Percentiles rank a stretch among this genome's conserved stretches.
Evolutionary conservation across 1,140 invertebrate species (phyloP).

Genomic region (Caenorhabditis remanei): DNA sequence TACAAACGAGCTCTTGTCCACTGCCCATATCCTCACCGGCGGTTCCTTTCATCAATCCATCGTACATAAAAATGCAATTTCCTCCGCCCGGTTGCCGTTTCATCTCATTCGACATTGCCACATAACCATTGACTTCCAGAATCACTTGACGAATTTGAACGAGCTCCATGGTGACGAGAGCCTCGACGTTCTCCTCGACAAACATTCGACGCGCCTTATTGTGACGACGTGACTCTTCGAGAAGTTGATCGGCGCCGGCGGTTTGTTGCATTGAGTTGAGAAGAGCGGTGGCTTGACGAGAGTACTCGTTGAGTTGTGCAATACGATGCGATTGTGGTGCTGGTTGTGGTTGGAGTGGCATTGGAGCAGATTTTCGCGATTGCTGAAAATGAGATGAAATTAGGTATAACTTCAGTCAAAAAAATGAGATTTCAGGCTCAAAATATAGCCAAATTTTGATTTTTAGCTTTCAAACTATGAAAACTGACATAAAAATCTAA

Average conservation of each 20-base stretch:
- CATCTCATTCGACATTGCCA: background rate
- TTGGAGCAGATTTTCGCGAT: conserved; percentile 12
- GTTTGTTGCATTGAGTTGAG: background rate
- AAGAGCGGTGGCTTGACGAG: background rate
- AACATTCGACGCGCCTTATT: conserved; percentile 18
- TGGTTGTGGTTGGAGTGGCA: background rate
- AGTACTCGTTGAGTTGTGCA: conserved; percentile 39
- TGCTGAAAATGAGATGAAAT: background rate
- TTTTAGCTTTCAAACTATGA: too few species aligned
- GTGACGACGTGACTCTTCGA: background rate
- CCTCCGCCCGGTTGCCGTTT: conserved; percentile 14
- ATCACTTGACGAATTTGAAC: conserved; percentile 22
- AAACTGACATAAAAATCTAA: too few species aligned
- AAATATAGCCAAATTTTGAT: too few species aligned
- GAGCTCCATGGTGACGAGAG: conserved; percentile 10
- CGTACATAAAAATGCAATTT: conserved; percentile 34
- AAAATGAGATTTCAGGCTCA: too few species aligned
- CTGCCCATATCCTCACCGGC: conserved; percentile 32
- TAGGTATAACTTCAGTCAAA: too few species aligned
- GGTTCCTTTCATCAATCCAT: conserved; percentile 41
- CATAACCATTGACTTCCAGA: conserved; percentile 15
- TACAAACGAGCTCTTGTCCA: conserved; percentile 9
- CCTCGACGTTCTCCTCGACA: background rate
- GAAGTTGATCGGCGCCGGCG: conserved; percentile 18
- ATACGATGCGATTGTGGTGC: background rate